A percentile compares a stretch with the other conserved stretches of the same genome.
Conservation (phyloP, 2,113 vertebrate genomes). For the Galbula dea region DNA sequence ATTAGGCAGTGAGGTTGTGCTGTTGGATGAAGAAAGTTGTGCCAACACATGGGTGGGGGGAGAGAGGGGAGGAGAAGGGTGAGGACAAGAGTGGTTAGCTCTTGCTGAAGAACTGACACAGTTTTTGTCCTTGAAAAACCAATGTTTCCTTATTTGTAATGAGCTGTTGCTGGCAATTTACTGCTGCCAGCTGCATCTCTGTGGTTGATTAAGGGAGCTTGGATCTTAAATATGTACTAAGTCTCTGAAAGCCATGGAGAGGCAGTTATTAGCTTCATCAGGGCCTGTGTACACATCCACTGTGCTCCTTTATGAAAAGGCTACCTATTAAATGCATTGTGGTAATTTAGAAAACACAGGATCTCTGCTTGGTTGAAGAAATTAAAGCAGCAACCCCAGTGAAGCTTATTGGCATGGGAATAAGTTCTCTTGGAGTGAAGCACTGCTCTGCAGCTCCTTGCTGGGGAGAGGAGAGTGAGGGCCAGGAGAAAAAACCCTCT, state of each 20-base stretch:
- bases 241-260: constrained; percentile 51
- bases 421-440: neutral
- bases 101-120: constrained; percentile 4
- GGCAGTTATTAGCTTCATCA: constrained; percentile 65
- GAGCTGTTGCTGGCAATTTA: constrained; percentile 63
- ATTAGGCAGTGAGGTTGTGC: neutral
- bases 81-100: neutral
- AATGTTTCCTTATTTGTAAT: constrained; percentile 68
- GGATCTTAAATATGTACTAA: constrained; percentile 63
- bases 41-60: neutral
- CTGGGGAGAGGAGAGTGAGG: neutral
- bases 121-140: constrained; percentile 58
- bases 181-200: constrained; percentile 68
- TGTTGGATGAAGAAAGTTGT: neutral
- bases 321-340: constrained; percentile 33
- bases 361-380: neutral
- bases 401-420: neutral
- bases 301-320: constrained; percentile 24
- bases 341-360: neutral
- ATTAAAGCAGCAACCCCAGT: neutral
- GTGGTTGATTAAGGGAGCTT: constrained; percentile 60
- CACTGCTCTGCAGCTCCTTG: neutral
- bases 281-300: constrained; percentile 26
- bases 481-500: neutral
- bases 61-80: neutral